A percentile compares a stretch with the other conserved stretches of the same genome.
These are phyloP conservation scores for Chrysolina oricalcia DNA, from an alignment of 2,888 invertebrate genomes.

Conservation along the genomic window DNA sequence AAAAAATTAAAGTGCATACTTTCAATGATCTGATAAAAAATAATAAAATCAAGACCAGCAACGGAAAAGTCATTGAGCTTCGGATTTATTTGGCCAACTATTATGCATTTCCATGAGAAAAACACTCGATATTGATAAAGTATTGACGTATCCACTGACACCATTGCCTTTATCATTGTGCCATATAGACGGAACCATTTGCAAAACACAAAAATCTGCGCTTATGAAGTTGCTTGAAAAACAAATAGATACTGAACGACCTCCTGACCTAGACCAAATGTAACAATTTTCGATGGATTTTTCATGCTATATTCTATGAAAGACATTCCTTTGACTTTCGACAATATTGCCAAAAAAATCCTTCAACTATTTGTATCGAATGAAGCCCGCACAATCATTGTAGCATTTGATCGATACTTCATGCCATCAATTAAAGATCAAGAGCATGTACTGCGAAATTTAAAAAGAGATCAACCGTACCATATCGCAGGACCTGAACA, in stretches of 20 bases:
- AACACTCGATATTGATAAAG: neutral
- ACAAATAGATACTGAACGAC: neutral
- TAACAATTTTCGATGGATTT: conserved; percentile 15
- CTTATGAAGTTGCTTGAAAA: neutral
- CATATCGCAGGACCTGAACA: too few species aligned
- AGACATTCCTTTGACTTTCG: conserved; percentile 1
- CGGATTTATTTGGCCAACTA: neutral
- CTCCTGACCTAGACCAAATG: neutral
- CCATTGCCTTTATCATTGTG: neutral
- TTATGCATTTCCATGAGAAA: neutral
- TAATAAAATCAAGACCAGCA: too few species aligned
- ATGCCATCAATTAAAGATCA: conserved; percentile 10
- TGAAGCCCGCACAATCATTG: neutral
- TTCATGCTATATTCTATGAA: neutral
- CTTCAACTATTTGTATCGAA: neutral
- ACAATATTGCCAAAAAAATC: neutral
- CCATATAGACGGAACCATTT: neutral
- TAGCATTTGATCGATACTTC: conserved; percentile 5
- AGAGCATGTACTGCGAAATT: conserved; percentile 5
- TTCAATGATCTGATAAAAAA: too few species aligned
- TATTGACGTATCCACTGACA: neutral
- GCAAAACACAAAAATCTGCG: neutral
- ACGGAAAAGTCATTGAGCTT: too few species aligned
- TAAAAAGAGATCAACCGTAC: too few species aligned
- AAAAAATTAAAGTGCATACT: too few species aligned